These are phyloP conservation scores for Oryzaephilus surinamensis DNA, from an alignment of 1,140 invertebrate genomes.

Conservation along the genomic window DNA sequence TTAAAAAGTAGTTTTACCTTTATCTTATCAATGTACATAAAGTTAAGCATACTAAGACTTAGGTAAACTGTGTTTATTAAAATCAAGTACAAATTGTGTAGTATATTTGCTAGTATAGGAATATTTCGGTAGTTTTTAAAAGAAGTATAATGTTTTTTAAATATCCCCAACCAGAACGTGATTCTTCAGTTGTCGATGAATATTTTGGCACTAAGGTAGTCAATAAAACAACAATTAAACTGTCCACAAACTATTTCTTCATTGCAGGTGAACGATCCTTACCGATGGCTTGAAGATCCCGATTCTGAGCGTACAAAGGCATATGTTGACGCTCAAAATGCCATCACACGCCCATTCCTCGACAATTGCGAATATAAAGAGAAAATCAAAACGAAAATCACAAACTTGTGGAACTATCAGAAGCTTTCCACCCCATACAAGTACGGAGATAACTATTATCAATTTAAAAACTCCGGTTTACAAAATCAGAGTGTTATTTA, in stretches of 20 bases:
- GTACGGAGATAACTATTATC: slow-evolving; percentile 82
- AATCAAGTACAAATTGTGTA: no score
- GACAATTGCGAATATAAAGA: slow-evolving; percentile 61
- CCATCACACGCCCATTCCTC: slow-evolving; percentile 77
- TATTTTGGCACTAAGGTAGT: slow-evolving; percentile 74
- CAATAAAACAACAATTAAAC: slow-evolving; percentile 2
- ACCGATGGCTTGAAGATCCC: slow-evolving; percentile 95
- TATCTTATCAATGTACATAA: no score
- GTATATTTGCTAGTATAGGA: no score
- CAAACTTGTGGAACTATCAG: slow-evolving; percentile 90
- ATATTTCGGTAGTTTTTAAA: no score
- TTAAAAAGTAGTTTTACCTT: no score
- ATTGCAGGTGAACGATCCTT: slow-evolving; percentile 89
- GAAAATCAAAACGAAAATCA: slow-evolving; percentile 66
- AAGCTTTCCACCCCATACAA: slow-evolving; percentile 84
- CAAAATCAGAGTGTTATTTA: slow-evolving; percentile 74
- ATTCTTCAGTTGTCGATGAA: slow-evolving; percentile 66
- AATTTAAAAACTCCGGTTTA: slow-evolving; percentile 82
- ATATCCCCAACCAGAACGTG: slow-evolving; percentile 69
- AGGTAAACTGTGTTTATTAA: no score
- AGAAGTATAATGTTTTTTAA: slow-evolving; percentile 22
- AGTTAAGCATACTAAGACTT: no score
- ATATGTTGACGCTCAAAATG: slow-evolving; percentile 89
- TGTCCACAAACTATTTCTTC: slow-evolving; percentile 18
- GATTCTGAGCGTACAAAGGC: slow-evolving; percentile 83